A percentile compares a stretch with the other conserved stretches of the same genome.
Conservation (phyloP, 2,113 vertebrate genomes). For the human region DNA sequence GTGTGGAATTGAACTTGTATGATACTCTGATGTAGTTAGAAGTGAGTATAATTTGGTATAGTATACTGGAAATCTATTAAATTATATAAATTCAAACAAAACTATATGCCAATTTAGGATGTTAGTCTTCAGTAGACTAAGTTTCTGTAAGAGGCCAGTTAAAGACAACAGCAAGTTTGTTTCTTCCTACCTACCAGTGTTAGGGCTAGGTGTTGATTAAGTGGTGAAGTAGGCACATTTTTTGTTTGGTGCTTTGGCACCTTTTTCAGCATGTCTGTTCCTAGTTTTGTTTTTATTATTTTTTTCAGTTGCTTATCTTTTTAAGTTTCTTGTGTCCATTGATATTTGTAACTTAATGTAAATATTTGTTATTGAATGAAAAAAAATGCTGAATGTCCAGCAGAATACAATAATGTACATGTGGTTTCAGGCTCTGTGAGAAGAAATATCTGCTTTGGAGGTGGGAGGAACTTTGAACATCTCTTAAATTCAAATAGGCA, state of each 20-base stretch:
- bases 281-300: constrained; percentile 15
- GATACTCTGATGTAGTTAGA: background rate
- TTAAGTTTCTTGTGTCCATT: constrained; percentile 28
- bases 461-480: constrained; percentile 1
- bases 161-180: background rate
- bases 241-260: background rate
- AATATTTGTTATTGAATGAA: constrained; percentile 51
- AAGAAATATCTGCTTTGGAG: background rate
- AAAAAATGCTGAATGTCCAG: background rate
- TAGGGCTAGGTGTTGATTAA: constrained; percentile 21
- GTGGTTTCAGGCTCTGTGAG: constrained; percentile 1
- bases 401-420: constrained; percentile 8
- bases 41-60: constrained; percentile 30
- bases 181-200: background rate
- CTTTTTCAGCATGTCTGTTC: constrained; percentile 16
- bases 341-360: constrained; percentile 28
- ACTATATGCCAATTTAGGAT: background rate
- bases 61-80: constrained; percentile 16
- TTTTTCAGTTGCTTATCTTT: background rate
- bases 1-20: background rate
- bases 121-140: background rate
- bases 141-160: constrained; percentile 3
- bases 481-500: background rate
- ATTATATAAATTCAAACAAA: background rate
- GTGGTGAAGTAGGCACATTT: background rate